Conservation (phyloP, 2,888 invertebrate genomes). For the Perizoma affinitatum region DNA sequence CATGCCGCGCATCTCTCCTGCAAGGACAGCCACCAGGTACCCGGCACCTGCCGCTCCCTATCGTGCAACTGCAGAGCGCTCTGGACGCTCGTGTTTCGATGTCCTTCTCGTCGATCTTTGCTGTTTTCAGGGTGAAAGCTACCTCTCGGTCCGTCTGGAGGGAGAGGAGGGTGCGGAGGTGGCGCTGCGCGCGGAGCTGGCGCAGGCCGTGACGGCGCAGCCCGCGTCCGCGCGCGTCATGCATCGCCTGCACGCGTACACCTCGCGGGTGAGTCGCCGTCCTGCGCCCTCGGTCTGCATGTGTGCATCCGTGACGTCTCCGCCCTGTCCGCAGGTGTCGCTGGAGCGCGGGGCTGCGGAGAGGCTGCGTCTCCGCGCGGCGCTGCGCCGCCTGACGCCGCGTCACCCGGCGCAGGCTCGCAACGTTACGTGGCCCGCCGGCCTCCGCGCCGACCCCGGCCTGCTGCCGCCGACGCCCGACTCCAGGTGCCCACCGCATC, state of each 20-base stretch:
- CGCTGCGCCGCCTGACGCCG: slow-evolving; percentile 48
- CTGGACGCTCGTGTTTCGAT: too few species aligned
- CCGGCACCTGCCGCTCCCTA: neutral
- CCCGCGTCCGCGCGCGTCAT: slow-evolving; percentile 86
- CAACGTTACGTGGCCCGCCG: slow-evolving; percentile 91
- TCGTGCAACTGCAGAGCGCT: too few species aligned
- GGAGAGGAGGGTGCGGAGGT: slow-evolving; percentile 42
- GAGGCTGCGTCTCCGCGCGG: slow-evolving; percentile 40
- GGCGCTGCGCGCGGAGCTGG: slow-evolving; percentile 58
- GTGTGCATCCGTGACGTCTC: too few species aligned
- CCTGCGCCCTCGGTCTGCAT: too few species aligned
- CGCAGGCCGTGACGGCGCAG: slow-evolving; percentile 85
- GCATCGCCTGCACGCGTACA: slow-evolving; percentile 85
- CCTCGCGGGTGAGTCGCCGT: too few species aligned
- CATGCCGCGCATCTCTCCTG: slow-evolving; percentile 88
- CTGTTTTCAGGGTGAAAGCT: slow-evolving; percentile 18
- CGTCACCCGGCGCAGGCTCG: slow-evolving; percentile 70
- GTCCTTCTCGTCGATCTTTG: too few species aligned
- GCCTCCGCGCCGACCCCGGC: slow-evolving; percentile 79
- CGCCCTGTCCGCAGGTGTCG: too few species aligned
- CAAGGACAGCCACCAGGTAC: slow-evolving; percentile 77
- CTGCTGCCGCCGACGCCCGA: slow-evolving; percentile 77
- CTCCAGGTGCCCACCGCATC: too few species aligned
- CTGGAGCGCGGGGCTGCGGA: too few species aligned
- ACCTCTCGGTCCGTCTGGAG: slow-evolving; percentile 11